These are phyloP conservation scores for Palaemon carinicauda DNA, from an alignment of 1,140 invertebrate species.

Conservation along the genomic window DNA sequence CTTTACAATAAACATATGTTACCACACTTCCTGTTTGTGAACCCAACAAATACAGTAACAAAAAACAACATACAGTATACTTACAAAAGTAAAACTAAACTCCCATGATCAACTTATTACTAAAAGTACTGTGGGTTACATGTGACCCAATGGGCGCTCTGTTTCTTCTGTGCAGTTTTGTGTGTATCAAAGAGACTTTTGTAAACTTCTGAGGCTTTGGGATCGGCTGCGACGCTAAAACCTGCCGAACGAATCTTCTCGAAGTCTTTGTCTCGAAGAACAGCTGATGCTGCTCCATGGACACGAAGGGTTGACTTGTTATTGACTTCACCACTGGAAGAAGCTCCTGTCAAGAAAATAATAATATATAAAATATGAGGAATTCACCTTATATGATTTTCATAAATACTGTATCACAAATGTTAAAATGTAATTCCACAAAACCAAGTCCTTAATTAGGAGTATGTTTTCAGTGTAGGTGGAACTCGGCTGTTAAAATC, in stretches of 20 bases:
- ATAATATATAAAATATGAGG: neutral
- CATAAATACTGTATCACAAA: too few species aligned
- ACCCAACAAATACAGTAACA: too few species aligned
- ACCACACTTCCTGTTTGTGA: too few species aligned
- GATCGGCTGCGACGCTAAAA: constrained; percentile 82
- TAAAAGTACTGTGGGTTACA: constrained; percentile 90
- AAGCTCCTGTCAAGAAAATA: constrained; percentile 54
- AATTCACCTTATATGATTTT: neutral
- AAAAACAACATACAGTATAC: too few species aligned
- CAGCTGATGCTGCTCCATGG: constrained; percentile 61
- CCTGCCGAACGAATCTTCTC: constrained; percentile 47
- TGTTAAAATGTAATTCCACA: too few species aligned
- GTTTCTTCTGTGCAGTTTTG: constrained; percentile 83
- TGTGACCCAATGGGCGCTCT: constrained; percentile 94
- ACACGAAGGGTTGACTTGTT: constrained; percentile 67
- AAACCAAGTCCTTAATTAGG: too few species aligned
- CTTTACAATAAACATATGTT: too few species aligned
- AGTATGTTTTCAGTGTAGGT: too few species aligned
- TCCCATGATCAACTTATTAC: too few species aligned
- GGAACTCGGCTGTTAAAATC: too few species aligned
- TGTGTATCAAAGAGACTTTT: constrained; percentile 96
- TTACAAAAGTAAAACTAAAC: too few species aligned
- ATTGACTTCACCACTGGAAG: constrained; percentile 24
- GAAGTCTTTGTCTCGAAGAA: constrained; percentile 49
- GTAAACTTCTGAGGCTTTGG: constrained; percentile 86